A percentile compares a stretch with the other conserved stretches of the same genome.
Conservation (phyloP, 1,140 invertebrate genomes). For the Choristoneura fumiferana region DNA sequence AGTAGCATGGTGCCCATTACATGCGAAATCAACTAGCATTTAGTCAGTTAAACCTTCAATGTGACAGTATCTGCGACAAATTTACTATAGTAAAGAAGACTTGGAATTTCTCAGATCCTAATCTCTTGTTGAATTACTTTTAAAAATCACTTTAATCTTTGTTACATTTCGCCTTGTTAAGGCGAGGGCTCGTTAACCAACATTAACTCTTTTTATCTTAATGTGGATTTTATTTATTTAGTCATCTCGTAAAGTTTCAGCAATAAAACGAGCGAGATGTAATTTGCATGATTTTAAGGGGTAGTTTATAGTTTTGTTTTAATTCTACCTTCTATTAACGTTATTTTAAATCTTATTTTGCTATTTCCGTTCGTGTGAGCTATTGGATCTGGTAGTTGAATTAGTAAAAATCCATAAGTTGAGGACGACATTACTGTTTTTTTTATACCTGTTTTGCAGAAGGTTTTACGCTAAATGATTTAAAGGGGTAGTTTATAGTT, state of each 20-base stretch:
- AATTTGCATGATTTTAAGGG: slow-evolving; percentile 19
- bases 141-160: slow-evolving; percentile 12
- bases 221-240: slow-evolving; percentile 14
- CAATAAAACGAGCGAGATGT: slow-evolving; percentile 13
- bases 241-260: slow-evolving; percentile 7
- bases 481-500: slow-evolving; percentile 2
- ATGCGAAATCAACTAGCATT: too few relatives aligned
- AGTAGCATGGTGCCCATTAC: too few relatives aligned
- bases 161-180: slow-evolving; percentile 14
- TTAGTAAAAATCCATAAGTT: background rate
- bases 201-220: slow-evolving; percentile 7
- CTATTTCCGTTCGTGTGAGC: background rate
- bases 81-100: too few relatives aligned
- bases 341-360: background rate
- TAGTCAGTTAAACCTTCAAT: too few relatives aligned
- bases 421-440: too few relatives aligned
- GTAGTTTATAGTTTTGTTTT: background rate
- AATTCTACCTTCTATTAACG: background rate
- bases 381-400: background rate
- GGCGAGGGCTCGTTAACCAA: background rate
- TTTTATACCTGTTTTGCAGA: too few relatives aligned
- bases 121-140: too few relatives aligned
- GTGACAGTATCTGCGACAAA: too few relatives aligned
- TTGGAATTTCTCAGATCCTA: too few relatives aligned
- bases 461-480: background rate